A percentile compares a stretch with the other conserved stretches of the same genome.
Conservation (phyloP, 2,888 invertebrate species). For the Drosophila parthenogenetica region DNA sequence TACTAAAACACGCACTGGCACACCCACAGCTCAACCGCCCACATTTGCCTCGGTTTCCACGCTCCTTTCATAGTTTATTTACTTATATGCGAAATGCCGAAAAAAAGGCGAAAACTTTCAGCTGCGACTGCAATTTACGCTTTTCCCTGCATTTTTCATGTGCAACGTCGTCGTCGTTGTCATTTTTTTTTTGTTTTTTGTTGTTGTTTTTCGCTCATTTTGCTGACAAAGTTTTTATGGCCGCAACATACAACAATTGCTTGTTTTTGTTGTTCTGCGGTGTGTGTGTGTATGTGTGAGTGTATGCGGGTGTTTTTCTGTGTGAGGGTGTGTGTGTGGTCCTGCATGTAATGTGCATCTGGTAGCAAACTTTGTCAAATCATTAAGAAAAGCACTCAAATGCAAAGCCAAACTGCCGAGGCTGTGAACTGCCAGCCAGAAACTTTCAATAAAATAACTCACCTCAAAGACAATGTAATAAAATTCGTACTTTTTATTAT, state of each 20-base stretch:
- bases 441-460: slow-evolving; percentile 13
- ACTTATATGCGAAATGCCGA: slow-evolving; percentile 45
- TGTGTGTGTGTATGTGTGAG: slow-evolving; percentile 11
- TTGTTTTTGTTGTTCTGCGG: slow-evolving; percentile 43
- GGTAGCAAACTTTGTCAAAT: slow-evolving; percentile 63
- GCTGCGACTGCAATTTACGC: slow-evolving; percentile 68
- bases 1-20: slow-evolving; percentile 53
- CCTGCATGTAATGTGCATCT: slow-evolving; percentile 64
- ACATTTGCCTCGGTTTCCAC: not conserved
- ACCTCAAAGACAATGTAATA: slow-evolving; percentile 19
- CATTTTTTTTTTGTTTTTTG: slow-evolving; percentile 14
- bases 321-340: slow-evolving; percentile 15
- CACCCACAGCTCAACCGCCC: slow-evolving; percentile 23
- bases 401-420: slow-evolving; percentile 35
- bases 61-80: slow-evolving; percentile 27
- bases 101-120: slow-evolving; percentile 40
- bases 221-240: slow-evolving; percentile 69
- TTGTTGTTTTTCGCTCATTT: slow-evolving; percentile 38
- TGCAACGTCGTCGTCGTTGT: slow-evolving; percentile 33
- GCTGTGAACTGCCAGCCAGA: slow-evolving; percentile 19
- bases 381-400: slow-evolving; percentile 60
- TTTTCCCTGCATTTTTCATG: slow-evolving; percentile 65
- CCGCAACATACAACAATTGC: slow-evolving; percentile 60
- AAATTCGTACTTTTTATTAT: not conserved
- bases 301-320: not conserved